phyloP scores from a whole-genome alignment of 2,113 vertebrate genomes.

The Alosa alosa region DNA sequence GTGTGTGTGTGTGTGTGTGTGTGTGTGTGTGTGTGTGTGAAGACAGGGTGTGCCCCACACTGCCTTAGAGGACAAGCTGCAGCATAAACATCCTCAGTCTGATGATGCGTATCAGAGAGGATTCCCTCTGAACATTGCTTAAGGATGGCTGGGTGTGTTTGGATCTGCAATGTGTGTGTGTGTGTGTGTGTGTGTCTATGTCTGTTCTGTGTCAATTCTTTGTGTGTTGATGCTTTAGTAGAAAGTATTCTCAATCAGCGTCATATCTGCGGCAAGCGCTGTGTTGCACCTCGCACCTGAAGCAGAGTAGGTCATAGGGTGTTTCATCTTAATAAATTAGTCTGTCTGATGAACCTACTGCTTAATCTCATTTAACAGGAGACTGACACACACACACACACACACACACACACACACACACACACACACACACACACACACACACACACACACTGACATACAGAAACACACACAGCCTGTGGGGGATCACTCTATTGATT shows the following conservation, averaged over 20 bases:
- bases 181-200: not conserved
- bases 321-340: not conserved
- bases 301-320: not conserved
- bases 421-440: slow-evolving; percentile 11
- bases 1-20: not conserved
- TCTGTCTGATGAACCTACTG: not conserved
- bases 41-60: not conserved
- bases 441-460: not conserved
- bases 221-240: not conserved
- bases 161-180: not conserved
- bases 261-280: too few species aligned
- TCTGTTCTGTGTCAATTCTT: not conserved
- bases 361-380: not conserved
- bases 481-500: not conserved
- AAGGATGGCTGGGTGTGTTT: not conserved
- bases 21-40: not conserved
- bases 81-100: slow-evolving; percentile 1
- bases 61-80: not conserved
- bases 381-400: not conserved
- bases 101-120: slow-evolving; percentile 1
- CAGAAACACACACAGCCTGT: not conserved
- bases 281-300: too few species aligned
- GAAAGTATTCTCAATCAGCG: not conserved
- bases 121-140: not conserved
- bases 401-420: not conserved